Base-by-base conservation (phyloP, 37 sponge, comb jelly and placozoan species). In the Diacarnus erythraeanus region DNA sequence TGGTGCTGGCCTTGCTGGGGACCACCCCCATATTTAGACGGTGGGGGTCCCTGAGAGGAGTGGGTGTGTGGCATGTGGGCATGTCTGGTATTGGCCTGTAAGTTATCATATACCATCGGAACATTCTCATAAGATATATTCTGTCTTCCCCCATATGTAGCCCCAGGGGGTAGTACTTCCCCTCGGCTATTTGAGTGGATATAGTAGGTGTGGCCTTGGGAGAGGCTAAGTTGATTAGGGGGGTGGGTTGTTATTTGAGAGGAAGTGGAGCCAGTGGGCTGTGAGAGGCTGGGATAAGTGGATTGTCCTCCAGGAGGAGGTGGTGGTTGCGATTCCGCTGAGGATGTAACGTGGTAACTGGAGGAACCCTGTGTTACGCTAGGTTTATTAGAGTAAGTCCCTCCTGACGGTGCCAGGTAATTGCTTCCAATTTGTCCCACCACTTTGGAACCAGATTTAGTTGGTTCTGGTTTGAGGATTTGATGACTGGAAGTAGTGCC, bases 391-490 rank as follows among this genome's bases (percentile, higher is more conserved):
- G 51, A 47, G 6, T 15, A 6, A 12, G 12, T 47, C 34, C 22
- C 22, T 69, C 5, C 10, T 26, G 64, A 15, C 4, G 64, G 64
- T 15, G 51, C 12, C 6, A 12, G 51, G 51, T 47, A 47, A 12
- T 47, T 47, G 12, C 51, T 47, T 15, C 10, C 10, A 12, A 15
- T 47, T n/a, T n/a, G n/a, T n/a, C n/a, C n/a, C n/a, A n/a, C n/a
- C 51, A 47, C 10, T 47, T 47, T 47, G 51, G 51, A 47, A 47
- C 23, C 41, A 5, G 77, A 60, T 17, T 76, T 59, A n/a, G 77
- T 27, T 9, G 79, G 41, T 67, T 42, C 54, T 34, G 79, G 72
- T 38, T 69, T 84, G 64, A 54, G 8, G 1, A 77, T 23, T 12
- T 21, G 38, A 59, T 56, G 15, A 25, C 2, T 20, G 37, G 38